Evolutionary conservation across 2,797 vertebrate genomes (phyloP).

Genomic region (Amblyopsis hoosieri): DNA sequence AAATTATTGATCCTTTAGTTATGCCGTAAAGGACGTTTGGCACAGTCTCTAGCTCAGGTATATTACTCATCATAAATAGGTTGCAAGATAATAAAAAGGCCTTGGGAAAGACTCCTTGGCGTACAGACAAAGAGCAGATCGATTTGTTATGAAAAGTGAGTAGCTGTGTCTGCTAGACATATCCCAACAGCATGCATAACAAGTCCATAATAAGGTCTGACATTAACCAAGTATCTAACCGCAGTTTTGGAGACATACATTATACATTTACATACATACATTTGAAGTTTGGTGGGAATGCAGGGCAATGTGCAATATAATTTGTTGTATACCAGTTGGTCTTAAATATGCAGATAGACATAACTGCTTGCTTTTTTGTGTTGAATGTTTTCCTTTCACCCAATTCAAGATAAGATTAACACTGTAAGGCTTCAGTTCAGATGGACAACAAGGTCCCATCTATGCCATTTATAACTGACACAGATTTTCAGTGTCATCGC

Average conservation of each 20-base stretch:
- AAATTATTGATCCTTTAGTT: constrained; percentile 24
- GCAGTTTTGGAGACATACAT: too few relatives aligned
- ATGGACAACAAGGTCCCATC: neutral
- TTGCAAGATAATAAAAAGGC: constrained; percentile 34
- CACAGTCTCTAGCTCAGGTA: constrained; percentile 22
- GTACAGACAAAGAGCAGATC: constrained; percentile 41
- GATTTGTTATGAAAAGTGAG: constrained; percentile 38
- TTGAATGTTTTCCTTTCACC: too few relatives aligned
- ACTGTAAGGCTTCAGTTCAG: too few relatives aligned
- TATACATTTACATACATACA: too few relatives aligned
- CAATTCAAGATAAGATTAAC: too few relatives aligned
- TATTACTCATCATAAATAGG: constrained; percentile 39
- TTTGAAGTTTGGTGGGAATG: too few relatives aligned
- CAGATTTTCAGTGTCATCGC: neutral
- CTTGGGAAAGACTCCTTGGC: constrained; percentile 29
- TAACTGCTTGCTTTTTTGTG: too few relatives aligned
- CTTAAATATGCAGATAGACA: too few relatives aligned
- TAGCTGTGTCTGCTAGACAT: constrained; percentile 29
- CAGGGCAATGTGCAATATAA: too few relatives aligned
- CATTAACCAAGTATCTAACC: neutral
- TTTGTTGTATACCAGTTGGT: too few relatives aligned
- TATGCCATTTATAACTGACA: constrained; percentile 8
- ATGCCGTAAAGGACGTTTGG: constrained; percentile 18
- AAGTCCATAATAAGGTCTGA: constrained; percentile 46
- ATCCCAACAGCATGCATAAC: constrained; percentile 34